Conservation (phyloP, 2,888 invertebrate genomes). For the Aphodius sticticus region DNA sequence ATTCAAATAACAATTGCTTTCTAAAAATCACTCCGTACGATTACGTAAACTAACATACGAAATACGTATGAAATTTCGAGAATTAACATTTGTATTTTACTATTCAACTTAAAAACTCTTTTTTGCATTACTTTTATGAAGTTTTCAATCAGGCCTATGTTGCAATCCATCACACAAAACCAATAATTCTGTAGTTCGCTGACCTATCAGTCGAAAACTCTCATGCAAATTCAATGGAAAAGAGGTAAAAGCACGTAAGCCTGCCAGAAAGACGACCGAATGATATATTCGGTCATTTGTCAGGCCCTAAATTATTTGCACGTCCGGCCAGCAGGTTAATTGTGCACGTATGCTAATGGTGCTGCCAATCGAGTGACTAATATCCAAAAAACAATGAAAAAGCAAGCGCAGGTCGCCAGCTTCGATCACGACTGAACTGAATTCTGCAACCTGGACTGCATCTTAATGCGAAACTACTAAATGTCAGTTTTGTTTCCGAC, state of each 20-base stretch:
- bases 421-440: background rate
- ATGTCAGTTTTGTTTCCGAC: conserved; percentile 4
- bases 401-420: background rate
- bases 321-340: conserved; percentile 24
- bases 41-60: too few relatives aligned
- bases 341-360: conserved; percentile 30
- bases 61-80: too few relatives aligned
- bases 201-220: conserved; percentile 15
- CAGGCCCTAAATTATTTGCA: conserved; percentile 19
- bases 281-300: conserved; percentile 31
- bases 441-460: background rate
- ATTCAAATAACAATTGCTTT: too few relatives aligned
- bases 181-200: background rate
- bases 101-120: too few relatives aligned
- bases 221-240: conserved; percentile 30
- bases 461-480: background rate
- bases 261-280: conserved; percentile 9
- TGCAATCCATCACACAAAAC: background rate
- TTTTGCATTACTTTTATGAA: too few relatives aligned
- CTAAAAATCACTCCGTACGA: too few relatives aligned
- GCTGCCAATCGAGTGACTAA: conserved; percentile 6
- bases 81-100: too few relatives aligned
- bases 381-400: background rate
- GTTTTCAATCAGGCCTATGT: too few relatives aligned
- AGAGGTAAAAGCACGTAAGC: conserved; percentile 23